Evolutionary conservation across 2,888 invertebrate species (phyloP).

Genomic region (Agriopis leucophaearia): DNA sequence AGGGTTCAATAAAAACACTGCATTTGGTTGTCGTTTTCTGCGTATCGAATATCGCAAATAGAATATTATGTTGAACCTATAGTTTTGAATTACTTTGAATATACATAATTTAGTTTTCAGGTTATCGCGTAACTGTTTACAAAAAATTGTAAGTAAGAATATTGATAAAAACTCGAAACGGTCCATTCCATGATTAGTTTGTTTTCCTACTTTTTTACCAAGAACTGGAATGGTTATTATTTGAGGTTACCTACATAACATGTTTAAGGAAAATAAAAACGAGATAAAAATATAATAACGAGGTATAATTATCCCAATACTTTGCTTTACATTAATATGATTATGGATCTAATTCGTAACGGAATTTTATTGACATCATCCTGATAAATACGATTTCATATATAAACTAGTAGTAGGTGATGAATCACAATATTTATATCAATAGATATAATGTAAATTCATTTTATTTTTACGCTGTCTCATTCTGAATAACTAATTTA

Average conservation of each 20-base stretch:
- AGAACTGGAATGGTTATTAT: slow-evolving; percentile 8
- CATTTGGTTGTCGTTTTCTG: too few relatives aligned
- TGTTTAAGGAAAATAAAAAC: not conserved
- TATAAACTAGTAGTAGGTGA: not conserved
- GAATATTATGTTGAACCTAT: too few relatives aligned
- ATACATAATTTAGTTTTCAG: not conserved
- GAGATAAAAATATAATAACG: too few relatives aligned
- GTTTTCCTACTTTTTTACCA: slow-evolving; percentile 9
- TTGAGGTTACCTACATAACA: not conserved
- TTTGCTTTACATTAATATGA: not conserved
- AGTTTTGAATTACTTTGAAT: too few relatives aligned
- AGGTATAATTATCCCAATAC: not conserved
- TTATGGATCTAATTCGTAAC: not conserved
- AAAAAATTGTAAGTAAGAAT: not conserved
- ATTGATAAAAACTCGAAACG: not conserved
- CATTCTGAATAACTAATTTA: not conserved
- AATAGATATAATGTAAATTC: not conserved
- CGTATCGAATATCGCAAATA: too few relatives aligned
- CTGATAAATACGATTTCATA: not conserved
- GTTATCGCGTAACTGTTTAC: slow-evolving; percentile 3
- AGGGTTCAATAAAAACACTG: too few relatives aligned
- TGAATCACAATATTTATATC: slow-evolving; percentile 4
- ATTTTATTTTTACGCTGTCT: not conserved
- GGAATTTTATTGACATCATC: not conserved
- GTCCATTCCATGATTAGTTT: slow-evolving; percentile 1